Conservation (phyloP, 1,140 invertebrate species). For the Eulimnadia texana region DNA sequence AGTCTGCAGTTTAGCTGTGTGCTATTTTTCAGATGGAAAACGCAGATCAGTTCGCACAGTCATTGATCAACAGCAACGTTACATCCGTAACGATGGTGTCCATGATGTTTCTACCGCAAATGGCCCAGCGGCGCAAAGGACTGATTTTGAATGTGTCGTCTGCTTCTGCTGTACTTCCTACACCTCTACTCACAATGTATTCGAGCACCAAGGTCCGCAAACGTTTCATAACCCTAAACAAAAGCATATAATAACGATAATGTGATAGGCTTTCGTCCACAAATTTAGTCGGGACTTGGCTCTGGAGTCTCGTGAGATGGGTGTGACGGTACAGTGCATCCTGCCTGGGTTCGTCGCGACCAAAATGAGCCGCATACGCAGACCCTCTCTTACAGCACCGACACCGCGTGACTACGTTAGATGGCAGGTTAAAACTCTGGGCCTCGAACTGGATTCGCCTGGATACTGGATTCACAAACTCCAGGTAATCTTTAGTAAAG, state of each 20-base stretch:
- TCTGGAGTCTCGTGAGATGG: constrained; percentile 57
- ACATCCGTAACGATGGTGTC: constrained; percentile 65
- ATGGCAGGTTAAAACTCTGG: constrained; percentile 57
- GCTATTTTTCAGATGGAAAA: background rate
- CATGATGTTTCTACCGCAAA: constrained; percentile 68
- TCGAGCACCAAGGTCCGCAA: constrained; percentile 72
- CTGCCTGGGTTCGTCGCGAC: constrained; percentile 79
- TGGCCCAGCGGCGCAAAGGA: constrained; percentile 69
- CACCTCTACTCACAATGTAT: constrained; percentile 73
- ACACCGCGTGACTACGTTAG: constrained; percentile 59
- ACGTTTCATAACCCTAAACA: no score
- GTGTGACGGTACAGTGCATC: constrained; percentile 73
- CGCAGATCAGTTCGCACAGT: constrained; percentile 24
- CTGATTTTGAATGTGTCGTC: constrained; percentile 89
- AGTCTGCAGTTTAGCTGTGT: no score
- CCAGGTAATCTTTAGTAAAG: no score
- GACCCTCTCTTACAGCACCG: constrained; percentile 60
- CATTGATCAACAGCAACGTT: constrained; percentile 56
- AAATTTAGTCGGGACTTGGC: constrained; percentile 68
- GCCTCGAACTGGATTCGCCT: constrained; percentile 52
- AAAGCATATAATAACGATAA: no score
- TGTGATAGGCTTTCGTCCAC: constrained; percentile 66
- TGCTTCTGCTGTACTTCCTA: constrained; percentile 56
- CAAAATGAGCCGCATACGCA: constrained; percentile 74
- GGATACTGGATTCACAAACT: constrained; percentile 45